These are phyloP conservation scores for Coelogynopora nodosa DNA, from an alignment of 2,888 invertebrate species.

Conservation along the genomic window DNA sequence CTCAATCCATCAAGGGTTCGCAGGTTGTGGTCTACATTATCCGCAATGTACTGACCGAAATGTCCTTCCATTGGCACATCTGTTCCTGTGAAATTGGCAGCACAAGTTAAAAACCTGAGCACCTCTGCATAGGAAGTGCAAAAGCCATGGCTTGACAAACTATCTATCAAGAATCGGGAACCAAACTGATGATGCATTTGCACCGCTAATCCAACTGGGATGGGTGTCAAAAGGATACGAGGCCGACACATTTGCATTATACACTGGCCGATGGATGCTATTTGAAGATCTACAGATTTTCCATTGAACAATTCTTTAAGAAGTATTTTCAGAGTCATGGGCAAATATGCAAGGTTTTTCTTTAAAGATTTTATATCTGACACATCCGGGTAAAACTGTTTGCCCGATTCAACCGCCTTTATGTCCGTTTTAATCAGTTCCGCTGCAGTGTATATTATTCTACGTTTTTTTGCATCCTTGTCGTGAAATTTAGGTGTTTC, in stretches of 20 bases:
- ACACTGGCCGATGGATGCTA: background rate
- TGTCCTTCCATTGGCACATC: background rate
- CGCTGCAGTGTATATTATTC: no score
- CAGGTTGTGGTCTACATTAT: slow-evolving; percentile 6
- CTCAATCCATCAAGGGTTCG: background rate
- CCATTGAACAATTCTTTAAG: background rate
- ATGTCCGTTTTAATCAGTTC: no score
- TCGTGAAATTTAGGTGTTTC: no score
- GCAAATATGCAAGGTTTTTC: background rate
- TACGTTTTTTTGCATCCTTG: no score
- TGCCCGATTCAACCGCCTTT: no score
- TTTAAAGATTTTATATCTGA: background rate
- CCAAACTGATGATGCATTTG: slow-evolving; percentile 15
- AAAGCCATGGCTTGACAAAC: slow-evolving; percentile 12
- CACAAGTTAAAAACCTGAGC: slow-evolving; percentile 17
- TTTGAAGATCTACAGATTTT: background rate
- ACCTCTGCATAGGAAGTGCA: background rate
- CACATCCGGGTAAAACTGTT: no score
- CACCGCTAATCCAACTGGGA: background rate
- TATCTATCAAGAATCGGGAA: background rate
- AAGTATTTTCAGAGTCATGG: background rate
- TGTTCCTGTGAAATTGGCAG: slow-evolving; percentile 24
- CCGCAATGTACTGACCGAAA: background rate
- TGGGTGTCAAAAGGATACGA: background rate
- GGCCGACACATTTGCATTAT: background rate